Evolutionary conservation across 2,113 vertebrate species (phyloP).

Genomic region (Hoplias malabaricus): DNA sequence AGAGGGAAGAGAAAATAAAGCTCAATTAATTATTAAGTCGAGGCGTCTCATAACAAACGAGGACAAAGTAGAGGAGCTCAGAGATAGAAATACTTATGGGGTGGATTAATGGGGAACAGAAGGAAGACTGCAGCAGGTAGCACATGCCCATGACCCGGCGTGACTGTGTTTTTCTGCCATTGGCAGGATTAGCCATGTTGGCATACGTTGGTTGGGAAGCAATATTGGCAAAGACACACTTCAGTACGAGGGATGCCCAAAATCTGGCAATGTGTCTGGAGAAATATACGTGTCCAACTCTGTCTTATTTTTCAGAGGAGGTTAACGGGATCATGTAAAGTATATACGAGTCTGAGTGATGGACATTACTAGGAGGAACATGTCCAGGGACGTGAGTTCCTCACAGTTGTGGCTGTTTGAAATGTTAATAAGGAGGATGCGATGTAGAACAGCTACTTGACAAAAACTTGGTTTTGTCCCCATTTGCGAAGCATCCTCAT

Average conservation of each 20-base stretch:
- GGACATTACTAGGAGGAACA: neutral
- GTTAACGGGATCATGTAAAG: neutral
- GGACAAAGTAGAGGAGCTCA: slow-evolving; percentile 15
- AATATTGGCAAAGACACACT: neutral
- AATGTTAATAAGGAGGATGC: too few species aligned
- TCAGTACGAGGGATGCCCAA: neutral
- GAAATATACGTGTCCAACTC: neutral
- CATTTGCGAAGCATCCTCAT: too few species aligned
- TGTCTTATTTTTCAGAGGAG: neutral
- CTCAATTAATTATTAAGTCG: slow-evolving; percentile 59
- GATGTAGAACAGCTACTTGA: too few species aligned
- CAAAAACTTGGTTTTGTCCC: too few species aligned
- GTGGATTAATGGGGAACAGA: neutral
- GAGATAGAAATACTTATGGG: slow-evolving; percentile 1
- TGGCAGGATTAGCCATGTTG: neutral
- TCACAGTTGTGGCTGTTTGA: too few species aligned
- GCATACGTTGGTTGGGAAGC: neutral
- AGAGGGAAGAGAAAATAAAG: slow-evolving; percentile 41
- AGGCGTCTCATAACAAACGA: slow-evolving; percentile 48
- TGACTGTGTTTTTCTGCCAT: too few species aligned
- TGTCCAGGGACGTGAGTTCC: neutral
- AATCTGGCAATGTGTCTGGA: neutral
- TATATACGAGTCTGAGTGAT: neutral
- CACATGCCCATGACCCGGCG: neutral
- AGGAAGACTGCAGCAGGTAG: neutral